Base-by-base conservation (phyloP, 2,888 invertebrate genomes). In the Imbricaverruca yamaguchii region DNA sequence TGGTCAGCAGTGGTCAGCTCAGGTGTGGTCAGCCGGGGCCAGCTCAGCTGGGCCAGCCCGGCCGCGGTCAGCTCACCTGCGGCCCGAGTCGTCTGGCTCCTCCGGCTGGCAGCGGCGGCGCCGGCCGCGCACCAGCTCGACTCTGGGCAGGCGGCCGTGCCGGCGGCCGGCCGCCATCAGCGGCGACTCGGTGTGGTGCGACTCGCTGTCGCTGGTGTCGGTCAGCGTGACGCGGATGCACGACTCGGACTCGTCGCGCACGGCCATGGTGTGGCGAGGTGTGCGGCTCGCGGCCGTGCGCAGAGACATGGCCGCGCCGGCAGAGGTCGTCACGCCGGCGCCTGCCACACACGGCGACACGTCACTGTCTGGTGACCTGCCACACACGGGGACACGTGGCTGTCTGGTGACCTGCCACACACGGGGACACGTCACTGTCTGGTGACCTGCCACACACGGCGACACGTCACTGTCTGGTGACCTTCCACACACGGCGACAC, bases 161-260 rank as follows among this genome's bases (percentile, higher is more conserved):
- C 65, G 65, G n/a, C 7, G 59, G 12, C 4, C 59, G 11, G 23
- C 65, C 0, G 65, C 18, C 65, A 65, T 65, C 65, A 65, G 65
- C 65, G 65, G 65, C n/a, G 65, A 65, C 65, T 65, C 65, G n/a
- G 65, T 23, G 23, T 65, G 65, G 18, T 23, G 65, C 65, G 65
- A 65, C 65, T 65, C 65, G 65, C 65, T 65, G 65, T 65, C 65
- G 65, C 65, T 65, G 65, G 65, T 65, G 65, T 65, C 65, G 65
- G 65, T 65, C 23, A 65, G 65, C 65, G 65, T 65, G n/a, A 65
- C 65, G 65, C 65, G 65, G 10, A 65, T 12, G 23, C 65, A n/a
- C 65, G 65, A n/a, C 65, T 65, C 65, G 18, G 65, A 8, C n/a
- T 65, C 65, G 65, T 65, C 65, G 23, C 65, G 65, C n/a, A 65